These are phyloP conservation scores for Podabrus alpinus DNA, from an alignment of 2,888 invertebrate genomes.

Conservation along the genomic window DNA sequence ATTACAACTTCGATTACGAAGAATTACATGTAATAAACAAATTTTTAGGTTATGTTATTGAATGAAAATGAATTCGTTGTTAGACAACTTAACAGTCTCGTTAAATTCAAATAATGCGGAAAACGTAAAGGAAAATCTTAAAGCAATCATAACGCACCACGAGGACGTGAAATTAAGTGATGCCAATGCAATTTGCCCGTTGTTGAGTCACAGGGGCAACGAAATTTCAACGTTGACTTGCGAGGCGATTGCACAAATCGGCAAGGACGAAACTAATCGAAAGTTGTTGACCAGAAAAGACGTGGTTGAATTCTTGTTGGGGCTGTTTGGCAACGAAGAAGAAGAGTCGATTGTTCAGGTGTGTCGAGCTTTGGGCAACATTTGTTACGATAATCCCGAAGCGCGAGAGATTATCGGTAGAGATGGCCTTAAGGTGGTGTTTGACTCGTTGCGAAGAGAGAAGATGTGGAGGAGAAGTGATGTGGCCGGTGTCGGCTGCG, in stretches of 20 bases:
- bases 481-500: constrained; percentile 65
- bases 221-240: constrained; percentile 63
- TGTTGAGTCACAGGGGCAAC: constrained; percentile 56
- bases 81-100: constrained; percentile 17
- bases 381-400: constrained; percentile 85
- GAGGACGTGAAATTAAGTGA: constrained; percentile 58
- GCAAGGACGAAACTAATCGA: constrained; percentile 77
- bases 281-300: constrained; percentile 68
- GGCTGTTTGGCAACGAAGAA: constrained; percentile 61
- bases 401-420: constrained; percentile 59
- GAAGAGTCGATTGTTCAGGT: constrained; percentile 67
- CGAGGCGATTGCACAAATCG: constrained; percentile 80
- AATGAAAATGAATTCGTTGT: constrained; percentile 18
- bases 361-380: constrained; percentile 83
- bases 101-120: constrained; percentile 51
- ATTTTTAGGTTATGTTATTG: not conserved
- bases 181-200: constrained; percentile 54
- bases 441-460: constrained; percentile 42
- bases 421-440: constrained; percentile 45
- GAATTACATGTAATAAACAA: not conserved
- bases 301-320: constrained; percentile 63
- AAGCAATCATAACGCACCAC: constrained; percentile 56
- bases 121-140: constrained; percentile 58
- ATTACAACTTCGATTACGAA: not conserved
- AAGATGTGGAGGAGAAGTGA: constrained; percentile 34